phyloP scores from a whole-genome alignment of 2,797 vertebrate genomes.

The Arremon brunneinucha region DNA sequence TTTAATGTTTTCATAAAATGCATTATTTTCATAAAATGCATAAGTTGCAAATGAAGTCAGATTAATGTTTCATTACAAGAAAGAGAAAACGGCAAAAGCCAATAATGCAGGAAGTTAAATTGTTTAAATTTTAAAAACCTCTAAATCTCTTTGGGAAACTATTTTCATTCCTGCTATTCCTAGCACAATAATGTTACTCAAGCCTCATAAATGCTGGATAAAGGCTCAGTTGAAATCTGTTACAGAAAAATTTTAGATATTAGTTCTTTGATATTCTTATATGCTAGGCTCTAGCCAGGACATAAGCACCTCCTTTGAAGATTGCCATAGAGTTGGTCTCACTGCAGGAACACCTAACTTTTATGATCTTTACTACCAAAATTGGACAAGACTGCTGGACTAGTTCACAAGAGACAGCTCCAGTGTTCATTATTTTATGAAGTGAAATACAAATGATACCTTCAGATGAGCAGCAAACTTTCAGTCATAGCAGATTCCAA shows the following conservation, averaged over 20 bases:
- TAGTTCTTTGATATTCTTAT: constrained; percentile 77
- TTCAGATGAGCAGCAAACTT: constrained; percentile 67
- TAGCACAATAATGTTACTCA: background rate
- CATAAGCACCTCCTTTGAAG: constrained; percentile 76
- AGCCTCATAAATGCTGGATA: background rate
- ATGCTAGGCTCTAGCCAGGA: constrained; percentile 65
- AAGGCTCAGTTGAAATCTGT: background rate
- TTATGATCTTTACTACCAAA: constrained; percentile 77
- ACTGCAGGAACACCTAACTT: constrained; percentile 87
- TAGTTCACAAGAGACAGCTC: constrained; percentile 53
- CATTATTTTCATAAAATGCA: background rate
- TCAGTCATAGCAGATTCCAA: constrained; percentile 65
- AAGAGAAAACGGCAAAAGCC: background rate
- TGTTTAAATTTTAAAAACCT: background rate
- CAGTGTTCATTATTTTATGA: constrained; percentile 64
- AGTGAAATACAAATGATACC: constrained; percentile 64
- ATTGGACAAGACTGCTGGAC: constrained; percentile 71
- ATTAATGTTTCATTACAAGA: background rate
- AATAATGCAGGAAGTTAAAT: background rate
- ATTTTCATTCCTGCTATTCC: background rate
- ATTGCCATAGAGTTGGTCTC: constrained; percentile 64
- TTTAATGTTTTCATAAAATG: background rate
- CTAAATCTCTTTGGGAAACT: background rate
- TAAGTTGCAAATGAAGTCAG: background rate
- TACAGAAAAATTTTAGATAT: constrained; percentile 59